These are phyloP conservation scores for Progne subis DNA, from an alignment of 2,113 vertebrate genomes.

Conservation along the genomic window DNA sequence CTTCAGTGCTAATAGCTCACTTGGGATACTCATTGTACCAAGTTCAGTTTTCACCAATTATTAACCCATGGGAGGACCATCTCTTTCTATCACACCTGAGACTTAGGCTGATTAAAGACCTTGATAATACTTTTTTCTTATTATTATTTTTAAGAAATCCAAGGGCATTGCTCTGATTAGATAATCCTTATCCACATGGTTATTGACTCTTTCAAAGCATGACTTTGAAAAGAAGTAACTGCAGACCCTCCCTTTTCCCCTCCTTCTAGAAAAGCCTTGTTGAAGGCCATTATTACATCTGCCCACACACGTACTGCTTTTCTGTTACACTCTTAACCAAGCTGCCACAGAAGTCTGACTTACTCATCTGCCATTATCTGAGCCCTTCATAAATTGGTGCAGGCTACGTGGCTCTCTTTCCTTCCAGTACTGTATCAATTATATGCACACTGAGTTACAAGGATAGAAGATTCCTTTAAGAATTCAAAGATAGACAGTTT, in stretches of 20 bases:
- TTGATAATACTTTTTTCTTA: background rate
- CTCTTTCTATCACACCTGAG: background rate
- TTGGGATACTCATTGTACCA: background rate
- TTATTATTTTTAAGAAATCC: slow-evolving; percentile 16
- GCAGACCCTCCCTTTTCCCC: background rate
- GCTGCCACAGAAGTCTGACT: background rate
- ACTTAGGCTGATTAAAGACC: slow-evolving; percentile 1
- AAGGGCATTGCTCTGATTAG: slow-evolving; percentile 49
- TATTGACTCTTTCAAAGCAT: slow-evolving; percentile 31
- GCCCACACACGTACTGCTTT: background rate
- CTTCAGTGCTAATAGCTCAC: background rate
- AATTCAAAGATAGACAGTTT: background rate
- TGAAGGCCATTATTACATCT: background rate
- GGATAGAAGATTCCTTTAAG: background rate
- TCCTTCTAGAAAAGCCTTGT: background rate
- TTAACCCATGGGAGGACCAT: background rate
- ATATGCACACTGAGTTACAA: background rate
- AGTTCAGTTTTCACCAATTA: slow-evolving; percentile 30
- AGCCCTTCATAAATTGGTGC: background rate
- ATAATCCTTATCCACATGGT: slow-evolving; percentile 23
- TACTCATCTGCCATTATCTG: background rate
- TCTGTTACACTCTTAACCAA: rapidly evolving
- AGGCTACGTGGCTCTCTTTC: background rate
- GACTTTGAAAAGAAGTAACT: slow-evolving; percentile 31
- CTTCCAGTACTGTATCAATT: background rate